Base-by-base conservation (phyloP, 2,888 invertebrate genomes). In the Thereva nobilitata region DNA sequence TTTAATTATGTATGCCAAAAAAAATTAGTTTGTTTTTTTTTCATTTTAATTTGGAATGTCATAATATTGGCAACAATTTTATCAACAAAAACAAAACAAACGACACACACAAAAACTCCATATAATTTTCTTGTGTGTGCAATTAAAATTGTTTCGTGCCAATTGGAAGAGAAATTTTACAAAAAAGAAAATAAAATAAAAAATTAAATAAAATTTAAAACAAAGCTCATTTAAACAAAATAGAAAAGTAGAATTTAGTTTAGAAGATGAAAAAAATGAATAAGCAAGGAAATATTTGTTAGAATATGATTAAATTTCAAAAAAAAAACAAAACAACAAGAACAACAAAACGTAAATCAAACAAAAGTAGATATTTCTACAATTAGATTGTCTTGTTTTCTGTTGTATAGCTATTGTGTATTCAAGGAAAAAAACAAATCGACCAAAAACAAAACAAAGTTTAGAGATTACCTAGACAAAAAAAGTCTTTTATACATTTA, bases 171-270 rank as follows among this genome's bases (percentile, higher is more conserved):
- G 55, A 57, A 57, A 57, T 61, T 40, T 61, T 50, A 61, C 23
- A 61, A 49, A 61, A 61, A 61, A 12, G 35, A 34, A 50, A 50
- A 12, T 23, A 23, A 50, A 23, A 50, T 35, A 50, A 57, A 42
- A 61, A 61, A 61, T 23, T 23, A 23, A 50, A 12, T 23, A 23
- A 50, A 23, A 50, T 35, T 23, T 23, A 50, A 57, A 42, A 61
- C 49, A 61, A 38, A 61, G 61, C 61, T 61, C 61, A 61, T 61
- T 50, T 61, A 23, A 23, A 23, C 50, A 50, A 61, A 50, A 50
- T 50, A 61, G 61, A 61, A 50, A 61, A 50, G 61, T 61, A 61
- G 61, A 61, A 50, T 61, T 61, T 61, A 61, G 61, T 61, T 61
- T 61, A 61, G 61, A 49, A 23, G 23, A 23, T 23, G 23, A 23